A percentile compares a stretch with the other conserved stretches of the same genome.
Conservation (phyloP, 2,797 vertebrate genomes). For the Thripadectes ignobilis region DNA sequence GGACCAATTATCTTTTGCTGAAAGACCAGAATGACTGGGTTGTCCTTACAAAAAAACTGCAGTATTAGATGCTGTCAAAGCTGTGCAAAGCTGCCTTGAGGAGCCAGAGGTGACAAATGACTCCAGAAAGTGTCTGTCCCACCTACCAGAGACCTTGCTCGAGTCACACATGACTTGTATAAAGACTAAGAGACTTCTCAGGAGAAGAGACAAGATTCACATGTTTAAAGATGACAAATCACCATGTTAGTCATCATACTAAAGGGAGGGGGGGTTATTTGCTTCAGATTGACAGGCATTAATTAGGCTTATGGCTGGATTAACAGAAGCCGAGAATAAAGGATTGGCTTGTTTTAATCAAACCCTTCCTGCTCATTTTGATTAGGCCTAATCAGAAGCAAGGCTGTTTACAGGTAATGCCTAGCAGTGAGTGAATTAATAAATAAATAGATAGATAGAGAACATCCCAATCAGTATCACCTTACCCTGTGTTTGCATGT, state of each 20-base stretch:
- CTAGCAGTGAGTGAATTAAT: not conserved
- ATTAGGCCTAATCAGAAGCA: constrained; percentile 11
- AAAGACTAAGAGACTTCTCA: not conserved
- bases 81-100: not conserved
- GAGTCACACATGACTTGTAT: not conserved
- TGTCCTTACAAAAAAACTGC: not conserved
- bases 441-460: not conserved
- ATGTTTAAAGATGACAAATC: not conserved
- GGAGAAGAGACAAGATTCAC: not conserved
- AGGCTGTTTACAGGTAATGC: not conserved
- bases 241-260: accelerated
- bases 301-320: not conserved
- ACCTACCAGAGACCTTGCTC: not conserved
- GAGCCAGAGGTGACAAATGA: not conserved
- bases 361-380: constrained; percentile 9
- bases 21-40: not conserved
- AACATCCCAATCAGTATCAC: not conserved
- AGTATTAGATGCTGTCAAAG: not conserved
- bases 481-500: not conserved
- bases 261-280: not conserved
- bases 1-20: not conserved
- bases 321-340: constrained; percentile 4
- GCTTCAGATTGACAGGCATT: not conserved
- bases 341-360: constrained; percentile 14
- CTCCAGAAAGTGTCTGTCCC: not conserved